Base-by-base conservation (phyloP, 2,888 invertebrate species). In the Tipula unca region DNA sequence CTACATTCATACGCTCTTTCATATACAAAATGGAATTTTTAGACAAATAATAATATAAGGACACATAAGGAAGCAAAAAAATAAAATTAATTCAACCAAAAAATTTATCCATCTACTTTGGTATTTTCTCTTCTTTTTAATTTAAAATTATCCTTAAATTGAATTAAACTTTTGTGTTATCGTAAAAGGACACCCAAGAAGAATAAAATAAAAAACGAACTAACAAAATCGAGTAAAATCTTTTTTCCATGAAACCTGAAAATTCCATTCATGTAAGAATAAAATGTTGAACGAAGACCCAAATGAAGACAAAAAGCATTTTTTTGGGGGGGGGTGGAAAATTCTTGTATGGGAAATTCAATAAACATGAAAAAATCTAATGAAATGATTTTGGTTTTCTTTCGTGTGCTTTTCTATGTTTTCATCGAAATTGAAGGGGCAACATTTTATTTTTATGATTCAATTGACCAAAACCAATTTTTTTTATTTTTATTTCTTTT, bases 111-210 rank as follows among this genome's bases (percentile, higher is more conserved):
- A 25, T 69, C 25, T 25, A 69, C 69, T 69, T 69, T 69, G 69
- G 69, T 69, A 69, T 69, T 25, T 69, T 69, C 25, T 69, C 69
- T 20, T 69, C 8, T 69, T 69, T 69, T 69, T 69, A 69, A 69
- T 69, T 69, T 69, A 69, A 69, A 69, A 69, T 69, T 69, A 69
- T 69, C 69, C 69, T 69, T 25, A 69, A 69, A 69, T 69, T 69
- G 69, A 69, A 69, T 69, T 69, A 69, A 69, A 69, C 69, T 69
- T 69, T 69, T 69, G 20, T 69, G 69, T 25, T 69, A 69, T 69
- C 69, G 69, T 69, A 25, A 48, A 69, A 69, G 69, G 69, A 69
- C 69, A 69, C 69, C 69, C 69, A 69, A 69, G 69, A 69, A 69
- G 48, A 48, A 48, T 48, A 48, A 48, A n/a, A n/a, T n/a, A n/a